Percentiles rank a stretch among this genome's conserved stretches.
These are phyloP conservation scores for Tragelaphus imberbis DNA, from an alignment of 2,113 vertebrate genomes.

Conservation along the genomic window DNA sequence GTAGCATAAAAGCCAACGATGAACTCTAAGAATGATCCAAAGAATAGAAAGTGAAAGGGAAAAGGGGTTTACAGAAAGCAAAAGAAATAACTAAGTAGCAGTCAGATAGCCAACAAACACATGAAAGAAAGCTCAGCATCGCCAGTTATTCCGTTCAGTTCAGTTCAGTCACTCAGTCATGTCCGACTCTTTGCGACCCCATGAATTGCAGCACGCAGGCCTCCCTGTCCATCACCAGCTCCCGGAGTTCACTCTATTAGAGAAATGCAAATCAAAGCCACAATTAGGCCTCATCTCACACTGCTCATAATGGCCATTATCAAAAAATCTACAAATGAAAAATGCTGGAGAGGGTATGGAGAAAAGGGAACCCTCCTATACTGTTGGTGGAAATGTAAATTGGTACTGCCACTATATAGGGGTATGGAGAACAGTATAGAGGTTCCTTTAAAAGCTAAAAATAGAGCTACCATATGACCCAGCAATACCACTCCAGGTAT, in stretches of 20 bases:
- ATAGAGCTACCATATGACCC: background rate
- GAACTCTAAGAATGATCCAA: background rate
- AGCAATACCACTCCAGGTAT: background rate
- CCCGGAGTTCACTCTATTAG: background rate
- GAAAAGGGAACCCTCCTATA: background rate
- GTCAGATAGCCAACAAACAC: background rate
- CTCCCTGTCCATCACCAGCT: no score
- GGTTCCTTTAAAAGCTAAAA: background rate
- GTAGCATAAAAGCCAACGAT: background rate
- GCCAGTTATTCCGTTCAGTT: no score
- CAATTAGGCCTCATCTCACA: background rate
- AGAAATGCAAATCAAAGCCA: background rate
- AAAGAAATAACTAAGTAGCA: background rate
- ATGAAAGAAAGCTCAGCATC: fast-evolving
- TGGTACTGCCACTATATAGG: background rate
- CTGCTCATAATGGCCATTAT: background rate
- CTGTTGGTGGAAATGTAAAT: background rate
- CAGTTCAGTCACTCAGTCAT: no score
- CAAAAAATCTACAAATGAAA: background rate
- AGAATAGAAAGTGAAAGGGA: background rate
- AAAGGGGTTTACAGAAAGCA: background rate
- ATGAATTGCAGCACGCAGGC: no score
- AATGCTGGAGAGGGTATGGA: background rate
- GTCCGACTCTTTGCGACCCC: no score
- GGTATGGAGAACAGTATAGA: background rate